Base-by-base conservation (phyloP, 2,797 vertebrate species). In the Bucorvus abyssinicus region DNA sequence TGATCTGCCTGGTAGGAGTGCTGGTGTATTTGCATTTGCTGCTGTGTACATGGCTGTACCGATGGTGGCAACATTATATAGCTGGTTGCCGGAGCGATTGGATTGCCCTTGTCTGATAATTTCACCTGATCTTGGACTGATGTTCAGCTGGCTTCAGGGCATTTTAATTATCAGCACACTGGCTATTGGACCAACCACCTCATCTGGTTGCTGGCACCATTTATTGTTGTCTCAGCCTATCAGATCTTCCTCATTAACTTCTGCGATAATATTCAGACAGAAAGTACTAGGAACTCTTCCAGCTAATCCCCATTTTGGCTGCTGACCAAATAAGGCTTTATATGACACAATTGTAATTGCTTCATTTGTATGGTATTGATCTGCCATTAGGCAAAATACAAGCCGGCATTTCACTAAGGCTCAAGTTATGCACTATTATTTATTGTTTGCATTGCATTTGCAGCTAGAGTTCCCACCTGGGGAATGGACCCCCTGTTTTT, bases 271-370 rank as follows among this genome's bases (percentile, higher is more conserved):
- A 93, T 83, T 95, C 90, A 94, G 86, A 93, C 93, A 95, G 90
- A 96, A 95, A 95, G 91, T 94, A 84, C 91, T 94, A 94, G 96
- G 95, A 96, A 92, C 71, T 89, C 86, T 96, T 97, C 96, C 96
- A 97, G 82, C 91, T 95, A 96, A 97, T 96, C 93, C 93, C 60
- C 53, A 47, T 84, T 90, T 94, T 97, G 95, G 95, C 93, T 94
- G 70, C 91, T 96, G 80, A 95, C 88, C 94, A 96, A 90, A 96
- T 87, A 94, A 95, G 81, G 84, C 68, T 95, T 96, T 96, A 95
- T 94, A 71, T 92, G 86, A 89, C 90, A 93, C 88, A 90, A 71
- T 45, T 78, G 60, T 94, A 94, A 94, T 96, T 95, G 95, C 86
- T 95, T 95, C 88, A 95, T 95, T 95, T 96, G 91, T 96, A 93